Base-by-base conservation (phyloP, 2,797 vertebrate genomes). In the Danio jaintianensis region DNA sequence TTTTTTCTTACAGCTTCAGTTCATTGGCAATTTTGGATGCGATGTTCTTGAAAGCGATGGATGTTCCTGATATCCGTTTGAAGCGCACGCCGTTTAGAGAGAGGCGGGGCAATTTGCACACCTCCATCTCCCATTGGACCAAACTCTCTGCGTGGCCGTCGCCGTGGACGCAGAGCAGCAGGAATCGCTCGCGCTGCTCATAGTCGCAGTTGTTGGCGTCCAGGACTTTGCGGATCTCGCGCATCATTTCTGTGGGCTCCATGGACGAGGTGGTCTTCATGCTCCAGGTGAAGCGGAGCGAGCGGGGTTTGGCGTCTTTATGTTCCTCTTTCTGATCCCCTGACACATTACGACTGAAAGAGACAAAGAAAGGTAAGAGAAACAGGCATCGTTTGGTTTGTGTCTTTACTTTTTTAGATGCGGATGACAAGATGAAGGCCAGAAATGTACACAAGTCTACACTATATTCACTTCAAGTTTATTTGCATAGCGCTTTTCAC, bases 11-110 rank as follows among this genome's bases (percentile, higher is more conserved):
- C 93, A 96, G 92, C 93, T 96, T 96, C 89, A 96, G 92, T 90
- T 96, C 96, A 84, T 96, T 96, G 94, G 96, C 96, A 88, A 96
- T 96, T 94, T 96, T 96, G 88, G 96, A 96, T 91, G 96, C 96
- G 88, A 96, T 95, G 89, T 96, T 96, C 91, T 96, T 96, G 93
- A 96, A 96, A 89, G 96, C 96, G 91, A 96, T 96, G 85, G 96
- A 96, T 66, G 95, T 96, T 90, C 96, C 96, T 38, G 95, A 96
- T 92, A 96, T 96, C 89, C 96, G 93, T 91, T 96, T 96, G 86
- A 96, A 96, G 86, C 96, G 95, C 82, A 96, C 96, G 77, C 96
- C 96, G 0, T 96, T 96, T 84, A 96, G 95, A 50, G 96, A 96
- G 90, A 96, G 95, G 90, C 96, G 94, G 82, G 96, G 96, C 92